Percentiles rank a stretch among this genome's conserved stretches.
Evolutionary conservation across 2,888 invertebrate species (phyloP).

Genomic region (Leptopterna dolabrata): DNA sequence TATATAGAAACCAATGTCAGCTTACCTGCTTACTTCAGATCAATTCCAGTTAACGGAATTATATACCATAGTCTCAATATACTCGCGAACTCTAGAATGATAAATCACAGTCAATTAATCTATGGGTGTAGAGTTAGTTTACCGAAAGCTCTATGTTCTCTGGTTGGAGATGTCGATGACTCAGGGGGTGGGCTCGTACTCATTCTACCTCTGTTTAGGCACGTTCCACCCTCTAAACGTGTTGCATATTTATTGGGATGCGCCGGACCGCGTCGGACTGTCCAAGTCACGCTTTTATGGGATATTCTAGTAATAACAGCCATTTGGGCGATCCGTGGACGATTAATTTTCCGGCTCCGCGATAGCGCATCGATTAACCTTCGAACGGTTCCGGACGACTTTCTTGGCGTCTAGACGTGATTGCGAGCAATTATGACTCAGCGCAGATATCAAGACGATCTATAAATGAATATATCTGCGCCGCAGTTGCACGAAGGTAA

Average conservation of each 20-base stretch:
- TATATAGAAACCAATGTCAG: too few relatives aligned
- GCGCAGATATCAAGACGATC: too few relatives aligned
- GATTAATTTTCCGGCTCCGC: background rate
- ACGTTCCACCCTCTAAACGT: background rate
- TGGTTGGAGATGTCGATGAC: background rate
- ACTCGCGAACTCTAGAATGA: too few relatives aligned
- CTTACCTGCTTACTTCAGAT: too few relatives aligned
- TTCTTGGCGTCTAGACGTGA: background rate
- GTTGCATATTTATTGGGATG: background rate
- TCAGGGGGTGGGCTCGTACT: background rate
- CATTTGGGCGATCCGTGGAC: background rate
- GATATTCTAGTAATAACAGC: constrained; percentile 3
- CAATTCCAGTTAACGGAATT: too few relatives aligned
- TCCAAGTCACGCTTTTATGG: constrained; percentile 7
- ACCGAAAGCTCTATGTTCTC: too few relatives aligned
- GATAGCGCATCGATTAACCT: background rate
- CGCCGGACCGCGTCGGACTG: background rate
- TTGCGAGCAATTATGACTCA: background rate
- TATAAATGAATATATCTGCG: too few relatives aligned
- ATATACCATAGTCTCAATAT: too few relatives aligned
- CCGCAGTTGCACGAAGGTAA: too few relatives aligned
- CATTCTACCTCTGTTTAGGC: background rate
- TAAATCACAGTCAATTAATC: too few relatives aligned
- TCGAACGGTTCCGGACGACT: background rate
- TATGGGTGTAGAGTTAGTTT: too few relatives aligned